Conservation (phyloP, 2,797 vertebrate species). For the Aldrovandia affinis region DNA sequence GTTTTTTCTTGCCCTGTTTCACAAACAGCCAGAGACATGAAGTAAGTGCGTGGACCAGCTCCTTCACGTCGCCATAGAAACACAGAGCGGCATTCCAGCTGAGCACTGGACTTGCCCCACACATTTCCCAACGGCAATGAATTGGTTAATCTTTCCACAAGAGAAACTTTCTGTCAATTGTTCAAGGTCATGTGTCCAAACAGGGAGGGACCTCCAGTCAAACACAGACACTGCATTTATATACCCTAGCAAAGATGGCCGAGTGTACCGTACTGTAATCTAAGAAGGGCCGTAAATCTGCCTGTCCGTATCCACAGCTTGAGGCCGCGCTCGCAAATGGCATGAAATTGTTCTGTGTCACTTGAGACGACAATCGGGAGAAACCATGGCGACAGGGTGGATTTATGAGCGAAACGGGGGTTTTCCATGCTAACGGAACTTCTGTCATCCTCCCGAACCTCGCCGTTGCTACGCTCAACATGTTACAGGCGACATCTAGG, state of each 20-base stretch:
- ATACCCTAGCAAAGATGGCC: not conserved
- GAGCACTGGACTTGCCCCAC: not conserved
- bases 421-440: constrained; percentile 3
- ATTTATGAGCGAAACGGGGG: not conserved
- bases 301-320: not conserved
- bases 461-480: not conserved
- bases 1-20: constrained; percentile 95
- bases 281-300: not conserved
- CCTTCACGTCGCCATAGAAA: not conserved
- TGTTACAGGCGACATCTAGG: not conserved
- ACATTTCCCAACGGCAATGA: not conserved
- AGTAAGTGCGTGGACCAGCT: not conserved
- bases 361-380: not conserved
- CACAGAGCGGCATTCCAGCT: not conserved
- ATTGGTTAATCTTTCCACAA: not conserved
- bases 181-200: not conserved
- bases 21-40: constrained; percentile 1
- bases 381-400: not conserved
- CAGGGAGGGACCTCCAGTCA: not conserved
- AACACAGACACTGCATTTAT: not conserved
- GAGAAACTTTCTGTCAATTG: not conserved
- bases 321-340: not conserved
- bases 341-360: not conserved
- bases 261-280: not conserved
- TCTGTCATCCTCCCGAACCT: not conserved